Base-by-base conservation (phyloP, 2,888 invertebrate species). In the Parnassius apollo region DNA sequence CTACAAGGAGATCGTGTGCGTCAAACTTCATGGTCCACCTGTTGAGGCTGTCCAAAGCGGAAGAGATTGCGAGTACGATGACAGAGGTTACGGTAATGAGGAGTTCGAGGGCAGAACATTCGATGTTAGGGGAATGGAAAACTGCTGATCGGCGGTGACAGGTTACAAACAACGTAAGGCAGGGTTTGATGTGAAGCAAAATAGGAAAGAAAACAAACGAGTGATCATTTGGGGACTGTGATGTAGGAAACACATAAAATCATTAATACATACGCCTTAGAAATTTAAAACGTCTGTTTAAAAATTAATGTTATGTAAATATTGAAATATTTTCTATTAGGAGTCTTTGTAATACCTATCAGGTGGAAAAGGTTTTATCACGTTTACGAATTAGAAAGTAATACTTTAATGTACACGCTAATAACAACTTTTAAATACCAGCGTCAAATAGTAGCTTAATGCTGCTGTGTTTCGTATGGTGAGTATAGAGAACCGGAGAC, bases 1-100 rank as follows among this genome's bases (percentile, higher is more conserved):
- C 75, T 92, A 93, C 73, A 90, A 93, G 62, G 93, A 94, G 59
- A 88, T 96, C 44, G 85, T 95, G 9, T 95, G 95, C 59, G 88
- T 96, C 35, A 93, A 94, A 65, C 86, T 96, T 12, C 85, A 85
- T 61, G 91, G 90, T 0, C 88, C 91, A 0, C 59, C 71, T 0
- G 79, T 85, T 1, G 88, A 90, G 22, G 75, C 88, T 0, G 89
- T 91, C 9, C 76, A 72, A 50, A 75, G 74, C 7, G 90, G 85
- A 9, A 74, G 81, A 9, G 88, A 87, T 59, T 83, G 88, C 13
- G 94, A 94, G 72, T 92, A 93, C 69, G 93, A 93, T 68, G 93
- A 93, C 59, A 92, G 92, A 75, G 85, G 84, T 12, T 90, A 89
- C 57, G 90, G 90, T 0, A 81, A 84, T 50, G 71, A 73, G 0